Percentiles rank a stretch among this genome's conserved stretches.
These are phyloP conservation scores for Elegia similella DNA, from an alignment of 2,888 invertebrate species.

Conservation along the genomic window DNA sequence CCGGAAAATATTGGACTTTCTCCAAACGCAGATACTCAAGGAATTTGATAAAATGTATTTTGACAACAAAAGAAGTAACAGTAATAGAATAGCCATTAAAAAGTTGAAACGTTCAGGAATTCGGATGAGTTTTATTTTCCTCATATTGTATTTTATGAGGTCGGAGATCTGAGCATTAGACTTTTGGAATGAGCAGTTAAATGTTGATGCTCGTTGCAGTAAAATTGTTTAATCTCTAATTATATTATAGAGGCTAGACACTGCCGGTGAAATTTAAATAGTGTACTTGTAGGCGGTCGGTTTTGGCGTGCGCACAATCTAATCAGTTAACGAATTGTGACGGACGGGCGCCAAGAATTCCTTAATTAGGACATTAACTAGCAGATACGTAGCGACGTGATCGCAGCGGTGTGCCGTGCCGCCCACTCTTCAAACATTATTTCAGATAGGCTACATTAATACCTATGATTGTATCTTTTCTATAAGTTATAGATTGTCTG, in stretches of 20 bases:
- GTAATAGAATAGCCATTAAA: not conserved
- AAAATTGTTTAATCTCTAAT: not conserved
- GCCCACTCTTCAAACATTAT: not conserved
- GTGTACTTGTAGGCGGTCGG: conserved; percentile 17
- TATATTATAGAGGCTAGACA: not conserved
- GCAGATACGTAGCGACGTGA: conserved; percentile 9
- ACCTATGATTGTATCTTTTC: no score
- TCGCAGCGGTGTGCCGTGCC: not conserved
- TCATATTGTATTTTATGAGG: not conserved
- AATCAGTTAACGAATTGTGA: conserved; percentile 47
- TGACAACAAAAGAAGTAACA: conserved; percentile 16
- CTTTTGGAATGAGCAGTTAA: not conserved
- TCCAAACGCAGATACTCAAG: conserved; percentile 41
- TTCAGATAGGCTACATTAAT: not conserved
- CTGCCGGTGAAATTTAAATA: conserved; percentile 24
- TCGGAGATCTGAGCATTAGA: not conserved
- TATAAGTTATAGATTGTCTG: no score
- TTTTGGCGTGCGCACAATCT: conserved; percentile 36
- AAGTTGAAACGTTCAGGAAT: not conserved
- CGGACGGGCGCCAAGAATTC: conserved; percentile 45
- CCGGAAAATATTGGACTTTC: conserved; percentile 59
- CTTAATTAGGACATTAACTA: conserved; percentile 49
- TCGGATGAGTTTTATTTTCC: not conserved
- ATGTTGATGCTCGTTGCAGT: not conserved
- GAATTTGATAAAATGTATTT: conserved; percentile 15